A percentile compares a stretch with the other conserved stretches of the same genome.
These are phyloP conservation scores for Carapus acus DNA, from an alignment of 2,797 vertebrate species.

Conservation along the genomic window DNA sequence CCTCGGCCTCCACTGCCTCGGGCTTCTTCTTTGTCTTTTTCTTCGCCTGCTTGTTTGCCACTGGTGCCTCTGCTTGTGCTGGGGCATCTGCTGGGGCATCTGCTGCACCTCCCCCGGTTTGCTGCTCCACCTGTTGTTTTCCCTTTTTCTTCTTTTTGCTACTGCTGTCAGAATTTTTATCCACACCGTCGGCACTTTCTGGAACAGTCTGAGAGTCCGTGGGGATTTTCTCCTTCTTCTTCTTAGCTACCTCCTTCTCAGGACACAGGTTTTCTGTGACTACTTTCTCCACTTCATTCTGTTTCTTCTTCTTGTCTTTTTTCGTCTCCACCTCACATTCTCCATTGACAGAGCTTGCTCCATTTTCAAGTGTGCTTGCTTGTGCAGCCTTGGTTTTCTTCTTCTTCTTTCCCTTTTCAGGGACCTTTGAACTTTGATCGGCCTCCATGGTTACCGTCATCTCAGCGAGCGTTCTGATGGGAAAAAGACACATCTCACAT, in stretches of 20 bases:
- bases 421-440: conserved; percentile 2
- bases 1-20: conserved; percentile 11
- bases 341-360: neutral
- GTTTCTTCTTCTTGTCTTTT: conserved; percentile 37
- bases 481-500: neutral
- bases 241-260: conserved; percentile 28
- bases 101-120: conserved; percentile 7
- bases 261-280: neutral
- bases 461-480: conserved; percentile 12
- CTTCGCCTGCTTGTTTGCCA: conserved; percentile 20
- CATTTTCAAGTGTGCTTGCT: neutral
- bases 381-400: conserved; percentile 24
- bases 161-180: conserved; percentile 2
- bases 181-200: neutral
- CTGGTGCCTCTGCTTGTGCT: conserved; percentile 3
- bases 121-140: conserved; percentile 9
- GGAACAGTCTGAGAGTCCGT: conserved; percentile 8
- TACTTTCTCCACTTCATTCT: conserved; percentile 5
- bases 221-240: conserved; percentile 31
- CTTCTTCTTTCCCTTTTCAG: conserved; percentile 48
- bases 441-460: conserved; percentile 6
- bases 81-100: neutral
- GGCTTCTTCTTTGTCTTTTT: conserved; percentile 35
- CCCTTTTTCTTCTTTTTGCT: conserved; percentile 32
- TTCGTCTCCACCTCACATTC: neutral